phyloP scores from a whole-genome alignment of 2,113 vertebrate species.

The Nyctibius bracteatus region DNA sequence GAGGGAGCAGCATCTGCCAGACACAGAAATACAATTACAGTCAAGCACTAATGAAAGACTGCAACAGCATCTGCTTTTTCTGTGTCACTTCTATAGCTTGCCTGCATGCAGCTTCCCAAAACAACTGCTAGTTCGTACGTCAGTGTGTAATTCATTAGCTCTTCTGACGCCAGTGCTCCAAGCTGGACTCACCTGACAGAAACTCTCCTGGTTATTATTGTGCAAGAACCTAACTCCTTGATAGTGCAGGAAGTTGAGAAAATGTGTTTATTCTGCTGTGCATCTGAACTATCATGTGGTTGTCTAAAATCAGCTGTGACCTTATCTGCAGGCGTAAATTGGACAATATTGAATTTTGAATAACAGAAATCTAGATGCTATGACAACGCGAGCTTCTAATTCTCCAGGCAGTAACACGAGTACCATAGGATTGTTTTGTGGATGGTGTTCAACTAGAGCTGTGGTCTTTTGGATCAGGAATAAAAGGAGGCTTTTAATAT shows the following conservation, averaged over 20 bases:
- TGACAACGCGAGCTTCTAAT: not conserved
- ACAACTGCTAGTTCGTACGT: not conserved
- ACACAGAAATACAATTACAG: constrained; percentile 42
- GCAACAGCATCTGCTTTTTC: constrained; percentile 31
- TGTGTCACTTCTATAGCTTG: not conserved
- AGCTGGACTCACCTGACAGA: not conserved
- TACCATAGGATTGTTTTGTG: not conserved
- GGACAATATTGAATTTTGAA: not conserved
- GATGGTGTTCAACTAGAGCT: not conserved
- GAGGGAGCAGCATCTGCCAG: constrained; percentile 47
- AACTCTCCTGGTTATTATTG: not conserved
- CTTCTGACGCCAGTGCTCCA: not conserved
- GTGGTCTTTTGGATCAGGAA: not conserved
- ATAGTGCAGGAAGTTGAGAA: not conserved
- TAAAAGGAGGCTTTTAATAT: not conserved
- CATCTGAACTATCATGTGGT: not conserved
- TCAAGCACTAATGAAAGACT: constrained; percentile 31
- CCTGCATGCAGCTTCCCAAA: not conserved
- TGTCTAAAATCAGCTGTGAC: not conserved
- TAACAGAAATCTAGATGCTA: not conserved
- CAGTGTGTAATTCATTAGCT: not conserved
- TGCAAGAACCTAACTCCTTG: not conserved
- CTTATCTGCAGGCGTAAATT: not conserved
- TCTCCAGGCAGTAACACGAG: not conserved
- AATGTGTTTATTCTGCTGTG: not conserved